Evolutionary conservation across 2,888 invertebrate genomes (phyloP).

Genomic region (Napeogenes sylphis): DNA sequence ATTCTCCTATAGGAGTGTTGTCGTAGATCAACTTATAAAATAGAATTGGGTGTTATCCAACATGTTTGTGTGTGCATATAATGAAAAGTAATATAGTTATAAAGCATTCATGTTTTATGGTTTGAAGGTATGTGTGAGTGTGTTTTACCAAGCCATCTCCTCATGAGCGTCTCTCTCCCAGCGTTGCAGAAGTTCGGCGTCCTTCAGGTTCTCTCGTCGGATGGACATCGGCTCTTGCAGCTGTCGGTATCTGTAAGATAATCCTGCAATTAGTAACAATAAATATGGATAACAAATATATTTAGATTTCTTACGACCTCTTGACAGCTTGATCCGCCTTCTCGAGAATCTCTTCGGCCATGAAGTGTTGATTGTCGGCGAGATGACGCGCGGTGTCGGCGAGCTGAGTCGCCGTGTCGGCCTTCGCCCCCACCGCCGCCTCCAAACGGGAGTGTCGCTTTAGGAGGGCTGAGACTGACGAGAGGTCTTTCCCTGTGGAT

Average conservation of each 20-base stretch:
- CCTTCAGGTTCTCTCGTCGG: constrained; percentile 93
- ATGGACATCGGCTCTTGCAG: constrained; percentile 94
- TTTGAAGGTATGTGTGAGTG: background rate
- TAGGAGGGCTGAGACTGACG: constrained; percentile 89
- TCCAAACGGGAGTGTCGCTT: constrained; percentile 90
- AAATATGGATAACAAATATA: too few relatives aligned
- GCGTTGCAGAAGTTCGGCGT: constrained; percentile 91
- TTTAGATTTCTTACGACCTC: constrained; percentile 36
- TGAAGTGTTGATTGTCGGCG: constrained; percentile 89
- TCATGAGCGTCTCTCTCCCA: constrained; percentile 95
- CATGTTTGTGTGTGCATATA: too few relatives aligned
- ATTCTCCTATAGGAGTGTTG: too few relatives aligned
- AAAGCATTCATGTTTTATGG: too few relatives aligned
- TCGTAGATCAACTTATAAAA: too few relatives aligned
- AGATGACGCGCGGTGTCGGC: constrained; percentile 89
- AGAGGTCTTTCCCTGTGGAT: constrained; percentile 87
- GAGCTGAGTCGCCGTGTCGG: constrained; percentile 87
- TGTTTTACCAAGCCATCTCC: constrained; percentile 91
- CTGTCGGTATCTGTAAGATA: constrained; percentile 80
- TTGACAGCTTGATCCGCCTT: constrained; percentile 75
- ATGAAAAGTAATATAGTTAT: too few relatives aligned
- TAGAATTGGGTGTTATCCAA: too few relatives aligned
- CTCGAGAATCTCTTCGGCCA: constrained; percentile 90
- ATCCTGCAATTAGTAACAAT: too few relatives aligned
- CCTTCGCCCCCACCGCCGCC: constrained; percentile 89